Conservation (phyloP, 2,797 vertebrate species). For the Onychomys arenicola region DNA sequence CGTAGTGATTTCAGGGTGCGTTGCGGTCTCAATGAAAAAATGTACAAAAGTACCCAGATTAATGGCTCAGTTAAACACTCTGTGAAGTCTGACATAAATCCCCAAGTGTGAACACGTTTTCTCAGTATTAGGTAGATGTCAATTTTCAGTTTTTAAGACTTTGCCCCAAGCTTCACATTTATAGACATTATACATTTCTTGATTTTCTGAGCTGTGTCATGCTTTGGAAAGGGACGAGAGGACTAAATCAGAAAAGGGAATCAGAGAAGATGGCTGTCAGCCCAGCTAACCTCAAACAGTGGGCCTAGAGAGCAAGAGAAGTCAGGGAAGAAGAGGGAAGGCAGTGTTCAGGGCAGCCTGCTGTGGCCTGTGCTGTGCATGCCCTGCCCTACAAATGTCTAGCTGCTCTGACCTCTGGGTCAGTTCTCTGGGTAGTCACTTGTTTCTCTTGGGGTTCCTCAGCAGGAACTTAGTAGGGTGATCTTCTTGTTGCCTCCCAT, state of each 20-base stretch:
- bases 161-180: constrained; percentile 16
- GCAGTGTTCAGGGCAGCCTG: too few relatives aligned
- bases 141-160: constrained; percentile 8
- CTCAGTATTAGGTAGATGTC: constrained; percentile 8
- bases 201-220: constrained; percentile 4
- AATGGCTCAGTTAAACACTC: neutral
- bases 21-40: constrained; percentile 18
- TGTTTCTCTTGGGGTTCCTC: constrained; percentile 54
- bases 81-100: neutral
- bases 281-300: neutral
- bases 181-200: constrained; percentile 1
- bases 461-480: neutral
- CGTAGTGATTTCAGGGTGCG: neutral
- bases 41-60: neutral
- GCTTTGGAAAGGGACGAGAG: constrained; percentile 3
- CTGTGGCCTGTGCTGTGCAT: neutral
- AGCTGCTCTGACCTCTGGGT: neutral
- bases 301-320: neutral
- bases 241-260: neutral
- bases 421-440: constrained; percentile 3
- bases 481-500: constrained; percentile 23
- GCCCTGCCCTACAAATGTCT: neutral
- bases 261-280: neutral
- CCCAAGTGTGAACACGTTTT: neutral
- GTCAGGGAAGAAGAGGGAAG: neutral